Evolutionary conservation across 2,888 invertebrate genomes (phyloP), one percentile per base, ranked within the genome.

Genomic region (Acanthococcus lagerstroemiae): DNA sequence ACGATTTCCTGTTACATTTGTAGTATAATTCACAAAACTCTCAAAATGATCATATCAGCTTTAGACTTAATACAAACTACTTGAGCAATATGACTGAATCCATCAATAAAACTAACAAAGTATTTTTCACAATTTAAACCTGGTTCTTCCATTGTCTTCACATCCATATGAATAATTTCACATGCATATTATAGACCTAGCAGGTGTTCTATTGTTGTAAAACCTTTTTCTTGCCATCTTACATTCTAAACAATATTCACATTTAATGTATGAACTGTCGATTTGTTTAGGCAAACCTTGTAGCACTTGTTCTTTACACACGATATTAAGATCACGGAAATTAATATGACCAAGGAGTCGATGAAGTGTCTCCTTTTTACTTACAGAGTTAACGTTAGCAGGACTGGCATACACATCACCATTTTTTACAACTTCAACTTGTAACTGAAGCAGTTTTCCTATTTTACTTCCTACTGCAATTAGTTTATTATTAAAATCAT

Each of bases 111-210:
- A n/a, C n/a, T n/a, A n/a, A n/a, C n/a, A n/a, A n/a, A n/a, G n/a
- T n/a, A n/a, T n/a, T n/a, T n/a, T n/a, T n/a, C n/a, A n/a, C n/a
- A n/a, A n/a, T n/a, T n/a, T n/a, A n/a, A n/a, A n/a, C n/a, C n/a
- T n/a, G n/a, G n/a, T n/a, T n/a, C n/a, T n/a, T n/a, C n/a, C n/a
- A n/a, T n/a, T n/a, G n/a, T 46, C 17, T 58, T 58, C 9, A 65
- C 65, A 65, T 65, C 55, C 3, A 24, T 37, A 25, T 55, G 65
- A 21, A 55, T 55, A 55, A 65, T 65, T 65, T 65, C n/a, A 24
- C 54, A n/a, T n/a, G n/a, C n/a, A n/a, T n/a, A n/a, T 22, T 55
- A 26, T 24, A 24, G 54, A 26, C 4, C 17, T 25, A 2, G 55
- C 55, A n/a, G 44, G n/a, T 27, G 6, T 44, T 45, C 44, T n/a